These are phyloP conservation scores for Cydia fagiglandana DNA, from an alignment of 1,140 invertebrate species.

Conservation along the genomic window DNA sequence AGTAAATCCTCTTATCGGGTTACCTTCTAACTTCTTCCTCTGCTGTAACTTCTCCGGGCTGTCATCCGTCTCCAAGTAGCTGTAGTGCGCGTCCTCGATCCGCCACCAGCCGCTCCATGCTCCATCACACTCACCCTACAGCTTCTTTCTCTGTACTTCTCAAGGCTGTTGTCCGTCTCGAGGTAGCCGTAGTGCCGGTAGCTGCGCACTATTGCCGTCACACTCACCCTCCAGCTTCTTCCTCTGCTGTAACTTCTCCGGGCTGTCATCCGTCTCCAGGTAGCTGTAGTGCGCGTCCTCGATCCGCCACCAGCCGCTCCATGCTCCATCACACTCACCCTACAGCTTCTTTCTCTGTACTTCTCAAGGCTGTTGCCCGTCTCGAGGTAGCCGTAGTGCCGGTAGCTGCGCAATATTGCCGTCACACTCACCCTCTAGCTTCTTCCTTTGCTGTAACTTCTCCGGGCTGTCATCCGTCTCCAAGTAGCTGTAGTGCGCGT, in stretches of 20 bases:
- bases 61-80: constrained; percentile 88
- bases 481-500: constrained; percentile 85
- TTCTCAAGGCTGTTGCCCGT: constrained; percentile 88
- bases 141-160: constrained; percentile 83
- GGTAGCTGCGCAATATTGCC: too few relatives aligned
- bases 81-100: constrained; percentile 85
- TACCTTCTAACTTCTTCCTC: constrained; percentile 88
- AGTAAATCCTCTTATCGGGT: too few relatives aligned
- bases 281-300: constrained; percentile 84
- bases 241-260: constrained; percentile 85
- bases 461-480: constrained; percentile 87
- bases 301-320: constrained; percentile 80
- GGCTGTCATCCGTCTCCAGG: constrained; percentile 88
- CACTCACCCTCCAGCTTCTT: constrained; percentile 86
- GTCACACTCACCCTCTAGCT: constrained; percentile 83
- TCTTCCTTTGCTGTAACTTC: constrained; percentile 85
- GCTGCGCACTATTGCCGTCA: constrained; percentile 50
- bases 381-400: constrained; percentile 86
- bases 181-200: constrained; percentile 86
- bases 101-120: constrained; percentile 78
- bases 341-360: constrained; percentile 78
- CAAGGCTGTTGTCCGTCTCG: constrained; percentile 87
- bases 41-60: constrained; percentile 86
- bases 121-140: too few relatives aligned
- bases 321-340: too few relatives aligned